Evolutionary conservation across 2,797 vertebrate species (phyloP), one percentile per base, ranked within the genome.

Genomic region (Morus bassanus): DNA sequence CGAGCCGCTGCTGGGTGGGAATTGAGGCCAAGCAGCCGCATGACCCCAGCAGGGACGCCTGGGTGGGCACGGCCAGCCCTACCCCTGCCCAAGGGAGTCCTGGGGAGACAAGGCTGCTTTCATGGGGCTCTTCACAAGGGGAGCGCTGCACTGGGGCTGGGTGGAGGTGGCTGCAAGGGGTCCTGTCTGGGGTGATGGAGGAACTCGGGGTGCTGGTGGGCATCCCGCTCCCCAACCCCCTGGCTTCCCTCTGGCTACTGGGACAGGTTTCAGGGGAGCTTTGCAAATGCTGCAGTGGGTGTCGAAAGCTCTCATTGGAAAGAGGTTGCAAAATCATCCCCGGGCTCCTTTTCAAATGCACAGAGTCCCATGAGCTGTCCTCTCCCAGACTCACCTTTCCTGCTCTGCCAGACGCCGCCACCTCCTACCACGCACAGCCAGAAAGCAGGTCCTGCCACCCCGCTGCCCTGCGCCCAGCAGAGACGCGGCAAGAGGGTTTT

Each of bases 381-480:
- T 82, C 10, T 61, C 56, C 53, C 2, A 5, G 80, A 96, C 96
- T 96, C 89, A 86, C 94, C 87, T 92, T 92, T 96, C 96, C 92
- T 70, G 96, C 96, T 96, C 77, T 1, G 0, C 94, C 84, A 86
- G 95, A 53, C 1, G 0, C 10, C 3, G 30, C 48, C 89, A 7
- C 91, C 91, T 93, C 95, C 94, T 35, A 87, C 45, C 57, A 41
- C 3, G 31, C 82, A 5, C 39, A 28, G 41, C 35, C 68, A 4
- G 67, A 60, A 57, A 59, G 12, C 59, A 24, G 80, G 39, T 92
- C 89, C 91, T 0, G 59, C 57, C 14, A 2, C 43, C 63, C 48
- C 0, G 3, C 91, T 68, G 51, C 65, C 65, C 15, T 17, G 31
- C 24, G 4, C 54, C 54, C 54, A 4, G 75, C 67, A 41, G 33